Percentiles rank a stretch among this genome's conserved stretches.
Conservation (phyloP, 2,113 vertebrate species). For the Apaloderma vittatum region DNA sequence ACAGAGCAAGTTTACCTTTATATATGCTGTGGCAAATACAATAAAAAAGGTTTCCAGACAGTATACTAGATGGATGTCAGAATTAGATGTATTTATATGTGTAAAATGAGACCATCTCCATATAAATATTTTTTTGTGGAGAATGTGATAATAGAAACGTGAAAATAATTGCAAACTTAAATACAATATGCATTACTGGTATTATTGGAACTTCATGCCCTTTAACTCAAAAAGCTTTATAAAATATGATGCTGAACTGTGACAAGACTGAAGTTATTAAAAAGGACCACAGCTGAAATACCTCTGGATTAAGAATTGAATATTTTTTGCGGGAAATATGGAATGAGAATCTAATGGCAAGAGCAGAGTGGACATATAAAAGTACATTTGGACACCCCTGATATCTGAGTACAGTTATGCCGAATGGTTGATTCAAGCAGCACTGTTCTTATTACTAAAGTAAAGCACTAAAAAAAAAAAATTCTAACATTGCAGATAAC, state of each 20-base stretch:
- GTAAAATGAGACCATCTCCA: conserved; percentile 11
- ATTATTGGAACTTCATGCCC: conserved; percentile 45
- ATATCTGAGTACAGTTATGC: conserved; percentile 35
- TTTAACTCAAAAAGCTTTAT: conserved; percentile 57
- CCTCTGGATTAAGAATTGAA: conserved; percentile 25
- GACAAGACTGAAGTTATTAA: conserved; percentile 27
- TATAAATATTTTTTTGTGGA: conserved; percentile 27
- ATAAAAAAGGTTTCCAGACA: conserved; percentile 45
- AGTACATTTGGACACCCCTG: conserved; percentile 37
- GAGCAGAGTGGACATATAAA: conserved; percentile 11
- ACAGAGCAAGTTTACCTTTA: conserved; percentile 15
- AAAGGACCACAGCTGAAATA: conserved; percentile 14
- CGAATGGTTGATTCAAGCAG: conserved; percentile 63
- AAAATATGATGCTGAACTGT: conserved; percentile 41
- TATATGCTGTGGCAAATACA: conserved; percentile 44
- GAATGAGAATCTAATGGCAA: conserved; percentile 27
- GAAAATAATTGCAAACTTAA: conserved; percentile 54
- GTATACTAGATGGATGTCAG: conserved; percentile 32
- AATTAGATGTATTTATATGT: conserved; percentile 35
- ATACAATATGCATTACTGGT: conserved; percentile 22
- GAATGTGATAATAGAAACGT: conserved; percentile 16
- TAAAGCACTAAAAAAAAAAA: conserved; percentile 46
- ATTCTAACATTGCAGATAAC: conserved; percentile 51
- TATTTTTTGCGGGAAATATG: conserved; percentile 9
- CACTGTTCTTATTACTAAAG: conserved; percentile 38